Percentiles rank a stretch among this genome's conserved stretches.
These are phyloP conservation scores for Cerceris rybyensis DNA, from an alignment of 2,888 invertebrate species.

Conservation along the genomic window DNA sequence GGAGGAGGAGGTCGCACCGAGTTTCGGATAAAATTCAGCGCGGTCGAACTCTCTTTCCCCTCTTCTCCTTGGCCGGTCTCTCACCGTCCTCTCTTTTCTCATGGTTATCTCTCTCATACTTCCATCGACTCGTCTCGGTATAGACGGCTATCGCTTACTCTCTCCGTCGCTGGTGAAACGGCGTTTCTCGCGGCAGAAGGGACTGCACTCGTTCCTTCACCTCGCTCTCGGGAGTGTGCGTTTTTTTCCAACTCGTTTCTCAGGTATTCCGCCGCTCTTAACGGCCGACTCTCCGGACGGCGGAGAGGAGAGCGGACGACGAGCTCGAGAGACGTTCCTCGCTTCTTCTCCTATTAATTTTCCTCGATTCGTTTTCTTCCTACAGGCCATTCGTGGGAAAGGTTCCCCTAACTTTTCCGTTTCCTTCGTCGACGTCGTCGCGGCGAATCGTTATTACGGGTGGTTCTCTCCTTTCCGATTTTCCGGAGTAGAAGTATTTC, in stretches of 20 bases:
- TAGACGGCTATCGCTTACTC: slow-evolving; percentile 34
- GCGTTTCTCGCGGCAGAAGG: slow-evolving; percentile 59
- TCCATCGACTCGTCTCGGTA: slow-evolving; percentile 39
- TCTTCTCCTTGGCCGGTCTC: slow-evolving; percentile 16
- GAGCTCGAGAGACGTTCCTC: slow-evolving; percentile 45
- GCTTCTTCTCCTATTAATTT: slow-evolving; percentile 48
- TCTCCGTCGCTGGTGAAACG: slow-evolving; percentile 49
- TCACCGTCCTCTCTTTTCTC: slow-evolving; percentile 10
- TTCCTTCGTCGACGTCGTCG: neutral
- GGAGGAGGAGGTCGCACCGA: slow-evolving; percentile 52
- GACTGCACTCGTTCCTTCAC: slow-evolving; percentile 77
- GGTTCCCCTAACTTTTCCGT: slow-evolving; percentile 7
- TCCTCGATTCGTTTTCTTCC: slow-evolving; percentile 42
- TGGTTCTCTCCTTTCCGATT: neutral
- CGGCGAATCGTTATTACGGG: neutral
- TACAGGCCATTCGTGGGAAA: slow-evolving; percentile 29
- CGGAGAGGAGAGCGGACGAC: slow-evolving; percentile 29
- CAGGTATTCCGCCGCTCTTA: slow-evolving; percentile 76
- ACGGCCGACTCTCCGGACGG: slow-evolving; percentile 62
- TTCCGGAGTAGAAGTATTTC: no score
- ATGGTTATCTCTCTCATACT: slow-evolving; percentile 24
- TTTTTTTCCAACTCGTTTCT: slow-evolving; percentile 75
- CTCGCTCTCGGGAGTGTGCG: slow-evolving; percentile 69
- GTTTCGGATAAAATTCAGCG: slow-evolving; percentile 70
- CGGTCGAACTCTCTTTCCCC: slow-evolving; percentile 46